These are phyloP conservation scores for Grus americana DNA, from an alignment of 2,113 vertebrate genomes.

Conservation along the genomic window DNA sequence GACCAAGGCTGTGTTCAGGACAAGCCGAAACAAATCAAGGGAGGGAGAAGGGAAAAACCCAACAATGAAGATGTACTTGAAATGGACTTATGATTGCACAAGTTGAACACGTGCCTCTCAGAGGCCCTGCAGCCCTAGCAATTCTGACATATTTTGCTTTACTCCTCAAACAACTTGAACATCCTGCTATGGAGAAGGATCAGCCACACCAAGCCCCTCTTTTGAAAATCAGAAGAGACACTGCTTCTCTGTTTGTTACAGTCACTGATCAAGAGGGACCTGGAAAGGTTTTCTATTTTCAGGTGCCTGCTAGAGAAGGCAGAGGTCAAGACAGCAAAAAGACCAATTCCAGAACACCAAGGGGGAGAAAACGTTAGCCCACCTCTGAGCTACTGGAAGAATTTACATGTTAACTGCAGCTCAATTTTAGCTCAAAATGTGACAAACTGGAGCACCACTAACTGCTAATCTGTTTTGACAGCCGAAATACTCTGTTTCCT, in stretches of 20 bases:
- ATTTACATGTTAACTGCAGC: neutral
- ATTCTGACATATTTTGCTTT: neutral
- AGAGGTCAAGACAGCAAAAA: neutral
- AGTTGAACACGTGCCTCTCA: neutral
- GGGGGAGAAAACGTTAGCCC: neutral
- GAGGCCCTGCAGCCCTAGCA: neutral
- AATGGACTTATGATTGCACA: neutral
- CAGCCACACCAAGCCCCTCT: neutral
- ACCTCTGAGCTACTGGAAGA: neutral
- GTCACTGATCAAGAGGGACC: neutral
- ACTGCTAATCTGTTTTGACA: slow-evolving; percentile 19
- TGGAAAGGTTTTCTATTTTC: neutral
- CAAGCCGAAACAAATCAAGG: neutral
- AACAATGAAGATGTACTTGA: neutral
- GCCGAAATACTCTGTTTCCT: neutral
- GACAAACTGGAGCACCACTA: neutral
- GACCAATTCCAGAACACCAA: neutral
- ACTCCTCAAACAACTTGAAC: neutral
- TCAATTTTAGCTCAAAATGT: neutral
- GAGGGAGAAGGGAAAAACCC: neutral
- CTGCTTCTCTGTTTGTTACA: neutral
- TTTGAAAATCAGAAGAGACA: neutral
- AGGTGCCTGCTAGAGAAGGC: neutral
- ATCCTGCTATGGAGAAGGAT: neutral
- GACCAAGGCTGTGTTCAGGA: neutral